A percentile compares a stretch with the other conserved stretches of the same genome.
Evolutionary conservation across 2,797 vertebrate genomes (phyloP).

Genomic region (Anomalospiza imberbis): DNA sequence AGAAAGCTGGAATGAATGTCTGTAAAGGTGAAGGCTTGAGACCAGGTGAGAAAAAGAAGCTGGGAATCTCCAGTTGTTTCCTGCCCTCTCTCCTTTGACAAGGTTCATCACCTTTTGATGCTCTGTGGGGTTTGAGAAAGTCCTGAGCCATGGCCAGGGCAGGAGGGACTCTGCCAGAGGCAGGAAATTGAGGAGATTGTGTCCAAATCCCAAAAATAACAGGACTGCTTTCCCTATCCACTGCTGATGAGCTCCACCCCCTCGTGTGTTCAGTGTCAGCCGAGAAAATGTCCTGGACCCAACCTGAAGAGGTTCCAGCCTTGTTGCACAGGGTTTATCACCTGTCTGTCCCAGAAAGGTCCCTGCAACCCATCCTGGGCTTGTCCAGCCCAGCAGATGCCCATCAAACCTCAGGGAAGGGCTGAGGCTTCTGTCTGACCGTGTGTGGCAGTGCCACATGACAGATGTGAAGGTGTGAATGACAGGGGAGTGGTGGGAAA

Average conservation of each 20-base stretch:
- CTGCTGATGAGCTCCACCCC: background rate
- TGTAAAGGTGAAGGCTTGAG: background rate
- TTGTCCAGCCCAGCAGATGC: background rate
- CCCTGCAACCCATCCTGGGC: background rate
- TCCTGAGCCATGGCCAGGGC: background rate
- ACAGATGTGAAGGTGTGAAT: rapidly evolving
- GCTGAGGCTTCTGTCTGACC: background rate
- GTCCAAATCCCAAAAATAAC: background rate
- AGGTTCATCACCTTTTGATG: background rate
- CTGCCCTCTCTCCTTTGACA: background rate
- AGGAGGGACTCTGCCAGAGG: background rate
- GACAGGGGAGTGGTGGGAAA: background rate
- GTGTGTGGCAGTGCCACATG: background rate
- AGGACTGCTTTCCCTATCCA: background rate
- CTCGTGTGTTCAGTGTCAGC: rapidly evolving
- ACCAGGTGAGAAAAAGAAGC: rapidly evolving
- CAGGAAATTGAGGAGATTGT: background rate
- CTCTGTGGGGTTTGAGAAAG: background rate
- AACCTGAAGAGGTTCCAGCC: background rate
- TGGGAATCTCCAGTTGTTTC: background rate
- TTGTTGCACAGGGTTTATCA: background rate
- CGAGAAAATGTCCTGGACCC: background rate
- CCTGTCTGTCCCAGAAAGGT: background rate
- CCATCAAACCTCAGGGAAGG: background rate
- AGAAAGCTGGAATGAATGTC: background rate